Evolutionary conservation across 2,888 invertebrate genomes (phyloP), one percentile per base, ranked within the genome.

Genomic region (Eretmocerus hayati): DNA sequence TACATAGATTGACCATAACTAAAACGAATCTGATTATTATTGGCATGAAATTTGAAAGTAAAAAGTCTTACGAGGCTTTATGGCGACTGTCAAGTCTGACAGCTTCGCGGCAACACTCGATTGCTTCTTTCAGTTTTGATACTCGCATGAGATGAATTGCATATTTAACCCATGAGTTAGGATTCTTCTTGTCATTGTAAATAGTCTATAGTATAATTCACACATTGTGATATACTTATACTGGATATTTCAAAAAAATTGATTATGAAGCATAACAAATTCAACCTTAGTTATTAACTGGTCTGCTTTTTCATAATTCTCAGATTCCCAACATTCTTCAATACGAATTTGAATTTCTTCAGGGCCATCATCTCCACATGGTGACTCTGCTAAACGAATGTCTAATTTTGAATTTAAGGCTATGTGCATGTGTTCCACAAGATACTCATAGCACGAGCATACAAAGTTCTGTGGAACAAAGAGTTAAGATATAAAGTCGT

Each of bases 401-500:
- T 59, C 61, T 2, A 59, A 32, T 18, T 57, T 56, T 22, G 49
- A 53, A 26, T 64, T 63, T 9, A 66, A 22, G 0, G 58, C 62
- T 2, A 54, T 5, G 40, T 65, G 62, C 65, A 66, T 65, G 39
- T 58, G 55, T 16, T 66, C 65, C 2, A 62, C 58, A 38, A 66
- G 49, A 32, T 64, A 63, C 8, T 56, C 48, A 41, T 65, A 66
- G 15, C 58, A 43, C 1, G 57, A 55, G 2, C 59, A 42, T 3
- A 66, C 55, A 22, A 66, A 57, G 40, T 65, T 59, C 66, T 66
- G 26, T 11, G 26, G 6, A 26, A n/a, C n/a, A n/a, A n/a, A n/a
- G n/a, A 26, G 26, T 26, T 11, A 11, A 26, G 6, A 26, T 6
- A 26, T 26, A 11, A 11, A n/a, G n/a, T n/a, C n/a, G n/a, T n/a